phyloP scores from a whole-genome alignment of 1,140 invertebrate genomes.

The Euborellia annulipes region DNA sequence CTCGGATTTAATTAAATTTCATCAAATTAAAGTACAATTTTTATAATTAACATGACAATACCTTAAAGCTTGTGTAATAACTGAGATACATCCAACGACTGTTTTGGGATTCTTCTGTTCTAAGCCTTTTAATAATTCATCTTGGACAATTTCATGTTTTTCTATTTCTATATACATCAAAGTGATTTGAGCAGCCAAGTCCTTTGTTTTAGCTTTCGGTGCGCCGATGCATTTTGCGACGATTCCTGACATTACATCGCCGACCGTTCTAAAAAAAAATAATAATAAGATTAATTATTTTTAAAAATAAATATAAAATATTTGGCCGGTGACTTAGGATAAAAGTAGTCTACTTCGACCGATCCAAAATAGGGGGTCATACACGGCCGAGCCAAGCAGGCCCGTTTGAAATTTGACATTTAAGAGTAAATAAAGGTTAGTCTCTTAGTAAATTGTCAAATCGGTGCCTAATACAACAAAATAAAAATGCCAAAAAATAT shows the following conservation, averaged over 20 bases:
- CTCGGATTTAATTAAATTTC: too few relatives aligned
- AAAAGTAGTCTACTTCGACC: too few relatives aligned
- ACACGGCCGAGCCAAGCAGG: too few relatives aligned
- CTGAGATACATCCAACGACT: constrained; percentile 64
- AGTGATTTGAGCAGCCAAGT: constrained; percentile 72
- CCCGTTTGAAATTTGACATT: too few relatives aligned
- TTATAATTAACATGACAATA: constrained; percentile 19
- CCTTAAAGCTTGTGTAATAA: constrained; percentile 56
- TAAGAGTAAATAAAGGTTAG: too few relatives aligned
- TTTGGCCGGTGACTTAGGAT: too few relatives aligned
- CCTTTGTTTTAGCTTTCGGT: constrained; percentile 80
- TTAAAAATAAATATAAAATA: too few relatives aligned
- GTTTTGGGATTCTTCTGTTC: constrained; percentile 95
- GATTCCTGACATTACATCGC: constrained; percentile 78
- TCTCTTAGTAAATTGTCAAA: too few relatives aligned
- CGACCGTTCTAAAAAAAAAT: constrained; percentile 50
- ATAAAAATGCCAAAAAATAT: too few relatives aligned
- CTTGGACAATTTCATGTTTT: constrained; percentile 77
- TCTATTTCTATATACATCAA: constrained; percentile 94
- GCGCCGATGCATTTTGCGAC: constrained; percentile 85
- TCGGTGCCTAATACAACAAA: too few relatives aligned
- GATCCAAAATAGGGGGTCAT: too few relatives aligned
- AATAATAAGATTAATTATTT: constrained; percentile 8
- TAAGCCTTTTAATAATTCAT: constrained; percentile 85
- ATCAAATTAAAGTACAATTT: too few relatives aligned